Base-by-base conservation (phyloP, 2,888 invertebrate genomes). In the Deroplatys truncata region DNA sequence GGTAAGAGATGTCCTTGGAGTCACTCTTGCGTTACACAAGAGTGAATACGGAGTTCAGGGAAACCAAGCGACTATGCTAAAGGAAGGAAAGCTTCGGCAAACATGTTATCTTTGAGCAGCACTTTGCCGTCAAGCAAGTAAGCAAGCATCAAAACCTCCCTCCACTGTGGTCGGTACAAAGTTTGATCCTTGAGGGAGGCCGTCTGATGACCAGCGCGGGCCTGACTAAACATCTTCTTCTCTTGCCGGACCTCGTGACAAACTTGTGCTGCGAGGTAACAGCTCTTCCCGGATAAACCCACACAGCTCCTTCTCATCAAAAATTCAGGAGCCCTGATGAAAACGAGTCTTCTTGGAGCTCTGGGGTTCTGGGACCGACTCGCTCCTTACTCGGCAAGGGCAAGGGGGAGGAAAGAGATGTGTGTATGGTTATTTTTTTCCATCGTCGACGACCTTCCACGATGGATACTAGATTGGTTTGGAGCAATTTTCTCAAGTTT, bases 251-350 rank as follows among this genome's bases (percentile, higher is more conserved):
- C 25, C 35, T 20, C 89, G 84, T 84, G 90, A 88, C 86, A 90
- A 90, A 88, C 88, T 88, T 85, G 84, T 49, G 89, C 88, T 72
- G 72, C 89, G 35, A 85, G 88, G 84, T 85, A 86, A 29, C 87
- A 82, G 43, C 85, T 85, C 85, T 85, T 85, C 43, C 85, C 35
- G 43, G 43, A 85, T 49, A 49, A 85, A 85, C 85, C 85, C 56
- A 49, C 85, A 85, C 85, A 43, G 49, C 88, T 90, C 91, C 90
- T 91, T 86, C 90, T 91, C 91, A 91, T 91, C 91, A 91, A 91
- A 91, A 90, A 91, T 91, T 91, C 91, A 91, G 88, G 90, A 91
- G 90, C 90, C 43, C 91, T 91, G 91, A 91, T 91, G 91, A 91
- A 91, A 91, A 91, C 91, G 91, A 91, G 91, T 90, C 91, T 90